phyloP scores from a whole-genome alignment of 2,888 invertebrate genomes.

The Yponomeuta sedellus region DNA sequence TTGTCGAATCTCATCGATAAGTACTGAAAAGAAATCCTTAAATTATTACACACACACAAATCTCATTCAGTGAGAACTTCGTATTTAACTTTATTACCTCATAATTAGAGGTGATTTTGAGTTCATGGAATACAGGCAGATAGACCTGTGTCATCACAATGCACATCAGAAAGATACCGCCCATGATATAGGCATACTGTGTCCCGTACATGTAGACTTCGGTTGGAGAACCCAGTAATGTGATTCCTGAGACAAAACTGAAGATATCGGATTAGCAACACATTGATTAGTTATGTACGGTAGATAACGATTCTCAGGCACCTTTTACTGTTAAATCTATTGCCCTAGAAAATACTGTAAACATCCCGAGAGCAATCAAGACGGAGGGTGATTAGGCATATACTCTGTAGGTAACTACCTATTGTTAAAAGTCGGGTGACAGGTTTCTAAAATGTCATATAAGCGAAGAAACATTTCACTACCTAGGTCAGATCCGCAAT shows the following conservation, averaged over 20 bases:
- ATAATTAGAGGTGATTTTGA: conserved; percentile 86
- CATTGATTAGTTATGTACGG: not conserved
- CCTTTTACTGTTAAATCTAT: too few species aligned
- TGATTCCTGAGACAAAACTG: conserved; percentile 87
- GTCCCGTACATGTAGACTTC: conserved; percentile 89
- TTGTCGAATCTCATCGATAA: conserved; percentile 83
- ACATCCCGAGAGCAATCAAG: too few species aligned
- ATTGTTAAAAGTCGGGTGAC: too few species aligned
- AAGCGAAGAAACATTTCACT: too few species aligned
- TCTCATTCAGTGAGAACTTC: not conserved
- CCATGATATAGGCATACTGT: conserved; percentile 81
- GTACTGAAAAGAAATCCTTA: conserved; percentile 71
- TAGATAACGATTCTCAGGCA: too few species aligned
- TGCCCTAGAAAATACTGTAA: too few species aligned
- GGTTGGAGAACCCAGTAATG: conserved; percentile 85
- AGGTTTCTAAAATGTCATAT: too few species aligned
- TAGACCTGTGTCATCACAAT: conserved; percentile 81
- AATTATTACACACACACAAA: not conserved
- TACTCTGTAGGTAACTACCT: too few species aligned
- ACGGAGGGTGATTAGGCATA: too few species aligned
- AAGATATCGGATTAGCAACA: conserved; percentile 21
- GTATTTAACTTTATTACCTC: conserved; percentile 70
- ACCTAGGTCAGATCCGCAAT: too few species aligned
- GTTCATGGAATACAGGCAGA: conserved; percentile 84
- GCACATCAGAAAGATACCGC: conserved; percentile 80